A percentile compares a stretch with the other conserved stretches of the same genome.
Conservation (phyloP, 2,797 vertebrate genomes). For the Limnodromus scolopaceus region DNA sequence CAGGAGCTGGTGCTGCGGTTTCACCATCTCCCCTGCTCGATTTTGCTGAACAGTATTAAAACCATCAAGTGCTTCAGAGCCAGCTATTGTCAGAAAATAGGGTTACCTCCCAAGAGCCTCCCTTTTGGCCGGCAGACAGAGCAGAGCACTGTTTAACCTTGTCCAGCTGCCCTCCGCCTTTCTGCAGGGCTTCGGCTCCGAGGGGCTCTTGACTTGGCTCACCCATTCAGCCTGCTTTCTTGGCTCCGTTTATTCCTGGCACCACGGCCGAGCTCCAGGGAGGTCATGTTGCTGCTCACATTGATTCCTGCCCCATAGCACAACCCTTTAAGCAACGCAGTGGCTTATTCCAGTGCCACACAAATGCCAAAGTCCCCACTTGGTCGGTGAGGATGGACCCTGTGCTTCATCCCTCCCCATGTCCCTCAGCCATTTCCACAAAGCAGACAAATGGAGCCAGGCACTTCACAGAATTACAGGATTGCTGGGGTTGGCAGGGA, state of each 20-base stretch:
- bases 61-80: not conserved
- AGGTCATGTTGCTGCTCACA: not conserved
- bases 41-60: not conserved
- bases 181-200: not conserved
- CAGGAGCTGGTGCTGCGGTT: not conserved
- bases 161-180: not conserved
- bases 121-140: not conserved
- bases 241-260: not conserved
- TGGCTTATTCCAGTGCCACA: fast-evolving
- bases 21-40: not conserved
- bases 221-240: not conserved
- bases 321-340: not conserved
- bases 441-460: not conserved
- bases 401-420: not conserved
- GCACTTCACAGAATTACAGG: not conserved
- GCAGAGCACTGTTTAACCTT: not conserved
- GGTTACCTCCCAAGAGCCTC: not conserved
- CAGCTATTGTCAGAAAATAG: not conserved
- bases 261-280: not conserved
- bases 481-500: no score
- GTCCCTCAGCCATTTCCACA: not conserved
- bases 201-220: not conserved
- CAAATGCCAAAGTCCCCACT: not conserved
- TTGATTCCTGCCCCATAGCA: not conserved
- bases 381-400: fast-evolving